Base-by-base conservation (phyloP, 2,797 vertebrate species). In the Pelochelys cantorii region DNA sequence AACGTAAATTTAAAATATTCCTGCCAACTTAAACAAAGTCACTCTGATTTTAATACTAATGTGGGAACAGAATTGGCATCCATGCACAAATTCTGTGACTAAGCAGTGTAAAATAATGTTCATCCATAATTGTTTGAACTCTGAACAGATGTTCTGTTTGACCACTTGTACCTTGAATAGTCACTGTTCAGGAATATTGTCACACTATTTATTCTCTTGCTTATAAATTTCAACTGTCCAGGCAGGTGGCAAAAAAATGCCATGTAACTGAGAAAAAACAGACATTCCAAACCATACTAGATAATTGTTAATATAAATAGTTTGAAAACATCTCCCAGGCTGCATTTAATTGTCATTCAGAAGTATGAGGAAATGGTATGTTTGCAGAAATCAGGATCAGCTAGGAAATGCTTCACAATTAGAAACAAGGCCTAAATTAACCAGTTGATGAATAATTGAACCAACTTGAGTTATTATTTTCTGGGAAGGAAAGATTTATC, bases 21-120 rank as follows among this genome's bases (percentile, higher is more conserved):
- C 0, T 55, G 20, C 42, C 42, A 10, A 56, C 92, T 88, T 83
- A 3, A 48, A 5, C 1, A 31, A 4, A 0, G 0, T 83, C 81
- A 62, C 18, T 79, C 20, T n/a, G 4, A 0, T 0, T 77, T 85
- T 88, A 62, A 48, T 48, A 14, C 5, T 3, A 27, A 12, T 27
- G 74, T 48, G 42, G 48, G 7, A 22, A 77, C 7, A 77, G 74
- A 27, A 77, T 77, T 77, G 25, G 37, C 37, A 27, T 37, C n/a
- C 5, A 22, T 12, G 68, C 34, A 17, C 68, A 71, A 71, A 71
- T 80, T 80, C 13, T 57, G 79, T 27, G 37, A 10, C 27, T 11
- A 34, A 31, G 13, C 71, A 52, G 59, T 86, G 75, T 1, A 11
- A 85, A 87, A 82, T 1, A 62, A 54, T 60, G 80, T 84, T 91